These are phyloP conservation scores for Stenotaenia linearis DNA, from an alignment of 2,888 invertebrate genomes.

Conservation along the genomic window DNA sequence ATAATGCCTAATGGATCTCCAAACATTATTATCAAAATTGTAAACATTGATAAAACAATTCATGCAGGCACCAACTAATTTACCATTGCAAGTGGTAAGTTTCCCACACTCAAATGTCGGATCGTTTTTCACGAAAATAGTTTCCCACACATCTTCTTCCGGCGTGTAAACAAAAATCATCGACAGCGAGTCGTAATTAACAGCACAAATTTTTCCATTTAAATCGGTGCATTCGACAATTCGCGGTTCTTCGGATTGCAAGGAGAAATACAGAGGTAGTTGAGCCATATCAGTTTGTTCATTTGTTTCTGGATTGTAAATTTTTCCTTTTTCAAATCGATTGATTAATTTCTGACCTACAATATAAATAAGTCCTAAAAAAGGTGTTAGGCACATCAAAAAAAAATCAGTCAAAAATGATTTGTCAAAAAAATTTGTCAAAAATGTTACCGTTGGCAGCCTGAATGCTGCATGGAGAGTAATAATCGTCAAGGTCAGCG, in stretches of 20 bases:
- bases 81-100: background rate
- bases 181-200: background rate
- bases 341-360: background rate
- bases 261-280: background rate
- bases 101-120: background rate
- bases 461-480: background rate
- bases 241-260: background rate
- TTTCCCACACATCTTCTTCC: background rate
- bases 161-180: background rate
- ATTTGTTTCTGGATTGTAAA: background rate
- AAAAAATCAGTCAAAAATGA: too few species aligned
- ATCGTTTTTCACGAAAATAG: background rate
- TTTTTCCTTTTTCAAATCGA: background rate
- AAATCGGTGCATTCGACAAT: background rate
- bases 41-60: background rate
- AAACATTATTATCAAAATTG: background rate
- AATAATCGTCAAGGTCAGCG: background rate
- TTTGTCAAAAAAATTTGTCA: too few species aligned
- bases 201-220: background rate
- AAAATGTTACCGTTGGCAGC: background rate
- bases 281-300: background rate
- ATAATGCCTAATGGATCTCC: background rate
- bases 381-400: too few species aligned
- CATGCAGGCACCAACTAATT: background rate
- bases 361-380: background rate